Evolutionary conservation across 2,888 invertebrate species (phyloP).

Genomic region (Subacronicta megacephala): DNA sequence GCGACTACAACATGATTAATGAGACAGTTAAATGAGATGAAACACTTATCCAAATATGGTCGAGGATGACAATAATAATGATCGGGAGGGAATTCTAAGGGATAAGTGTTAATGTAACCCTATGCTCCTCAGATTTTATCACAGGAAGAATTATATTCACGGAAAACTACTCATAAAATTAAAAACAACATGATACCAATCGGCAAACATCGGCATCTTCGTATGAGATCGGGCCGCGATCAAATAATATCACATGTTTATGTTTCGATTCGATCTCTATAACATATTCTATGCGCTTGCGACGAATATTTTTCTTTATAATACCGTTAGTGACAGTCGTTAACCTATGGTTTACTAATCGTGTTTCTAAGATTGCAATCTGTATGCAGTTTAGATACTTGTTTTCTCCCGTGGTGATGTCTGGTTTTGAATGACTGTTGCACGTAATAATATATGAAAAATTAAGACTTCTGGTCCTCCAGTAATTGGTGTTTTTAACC

Average conservation of each 20-base stretch:
- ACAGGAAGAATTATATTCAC: constrained; percentile 54
- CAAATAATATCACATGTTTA: constrained; percentile 82
- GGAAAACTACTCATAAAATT: constrained; percentile 72
- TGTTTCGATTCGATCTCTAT: constrained; percentile 74
- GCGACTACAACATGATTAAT: too few species aligned
- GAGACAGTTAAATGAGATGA: too few species aligned
- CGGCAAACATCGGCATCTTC: constrained; percentile 69
- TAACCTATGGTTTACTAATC: constrained; percentile 54
- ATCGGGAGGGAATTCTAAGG: too few species aligned
- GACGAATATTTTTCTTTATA: constrained; percentile 62
- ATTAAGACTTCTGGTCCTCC: constrained; percentile 16
- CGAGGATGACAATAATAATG: too few species aligned
- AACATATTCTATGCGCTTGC: constrained; percentile 57
- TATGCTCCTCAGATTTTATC: constrained; percentile 36
- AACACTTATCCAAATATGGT: too few species aligned
- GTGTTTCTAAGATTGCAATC: constrained; percentile 56
- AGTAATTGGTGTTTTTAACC: constrained; percentile 26
- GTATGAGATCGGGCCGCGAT: constrained; percentile 68
- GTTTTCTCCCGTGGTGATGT: constrained; percentile 37
- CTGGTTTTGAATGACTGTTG: constrained; percentile 24
- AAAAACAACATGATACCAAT: constrained; percentile 73
- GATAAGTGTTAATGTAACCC: constrained; percentile 17
- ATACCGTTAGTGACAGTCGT: constrained; percentile 56
- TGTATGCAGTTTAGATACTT: constrained; percentile 42
- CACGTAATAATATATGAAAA: constrained; percentile 20